Evolutionary conservation across 2,797 vertebrate genomes (phyloP), one percentile per base, ranked within the genome.

Genomic region (Anisognathus igniventris): DNA sequence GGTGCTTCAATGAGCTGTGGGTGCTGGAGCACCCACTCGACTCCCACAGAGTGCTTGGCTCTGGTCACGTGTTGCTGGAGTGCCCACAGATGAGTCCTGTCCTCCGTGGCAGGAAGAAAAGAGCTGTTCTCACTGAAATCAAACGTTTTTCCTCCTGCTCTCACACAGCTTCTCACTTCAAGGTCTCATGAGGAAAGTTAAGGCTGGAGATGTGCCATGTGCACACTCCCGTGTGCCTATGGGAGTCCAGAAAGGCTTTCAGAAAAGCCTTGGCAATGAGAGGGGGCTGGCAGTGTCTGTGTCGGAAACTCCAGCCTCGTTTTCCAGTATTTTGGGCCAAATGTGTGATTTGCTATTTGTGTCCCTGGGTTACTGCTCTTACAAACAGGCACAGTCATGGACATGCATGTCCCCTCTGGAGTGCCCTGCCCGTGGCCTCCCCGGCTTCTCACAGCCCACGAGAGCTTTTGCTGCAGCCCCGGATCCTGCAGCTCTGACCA

Each of bases 381-480:
- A 12, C 23, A 42, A 65, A 75, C 47, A 21, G 5, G 3, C 27
- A 18, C 5, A 2, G 23, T 24, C 47, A 35, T 0, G 2, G 67
- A 12, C 1, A 3, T 1, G 14, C 25, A 20, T 8, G 15, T 80
- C 28, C 48, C 10, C 33, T 17, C 44, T 31, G 61, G 28, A 58
- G 35, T 40, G 56, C 72, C 61, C 73, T 77, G 40, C 30, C 64
- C 0, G 0, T 14, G 48, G 37, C 61, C 68, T 30, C n/a, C 7
- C 30, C 0, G 0, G 40, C 44, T 0, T 0, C 71, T 53, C 3
- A 1, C 40, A 77, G 85, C 72, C 79, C 53, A 14, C 17, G 3
- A 1, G 2, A 16, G 67, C n/a, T 37, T 48, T 30, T n/a, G 14
- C 68, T 27, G 39, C 57, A 64, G 65, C 37, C 65, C 28, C 0